These are phyloP conservation scores for Ophion slaviceki DNA, from an alignment of 2,888 invertebrate genomes.

Conservation along the genomic window DNA sequence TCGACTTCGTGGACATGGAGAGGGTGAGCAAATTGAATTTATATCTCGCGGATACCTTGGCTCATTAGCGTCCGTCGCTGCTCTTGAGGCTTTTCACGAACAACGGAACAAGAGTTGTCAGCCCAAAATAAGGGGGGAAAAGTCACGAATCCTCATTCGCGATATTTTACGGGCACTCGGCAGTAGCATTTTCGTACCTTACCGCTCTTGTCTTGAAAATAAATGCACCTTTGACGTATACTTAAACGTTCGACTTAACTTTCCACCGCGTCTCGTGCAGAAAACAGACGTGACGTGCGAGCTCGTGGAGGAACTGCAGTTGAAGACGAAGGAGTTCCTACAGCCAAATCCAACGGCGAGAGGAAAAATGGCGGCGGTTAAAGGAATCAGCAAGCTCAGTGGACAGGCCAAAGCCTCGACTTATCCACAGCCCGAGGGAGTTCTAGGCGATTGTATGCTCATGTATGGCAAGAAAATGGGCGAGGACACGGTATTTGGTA, in stretches of 20 bases:
- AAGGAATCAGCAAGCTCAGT: conserved; percentile 97
- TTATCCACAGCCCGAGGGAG: conserved; percentile 99
- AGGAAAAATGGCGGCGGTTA: conserved; percentile 97
- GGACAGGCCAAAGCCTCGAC: conserved; percentile 98
- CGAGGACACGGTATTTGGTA: conserved; percentile 96
- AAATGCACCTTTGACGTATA: background rate
- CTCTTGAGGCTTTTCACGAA: background rate
- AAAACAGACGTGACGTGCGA: conserved; percentile 99
- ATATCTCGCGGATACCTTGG: background rate
- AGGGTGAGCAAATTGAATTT: conserved; percentile 86
- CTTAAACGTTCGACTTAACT: background rate
- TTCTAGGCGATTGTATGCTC: conserved; percentile 98
- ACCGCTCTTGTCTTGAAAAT: background rate
- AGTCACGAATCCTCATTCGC: background rate
- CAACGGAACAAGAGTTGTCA: background rate
- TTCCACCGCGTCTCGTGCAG: conserved; percentile 83
- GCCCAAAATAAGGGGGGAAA: background rate
- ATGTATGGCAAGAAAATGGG: conserved; percentile 97
- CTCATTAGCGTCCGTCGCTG: background rate
- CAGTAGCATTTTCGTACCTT: too few species aligned
- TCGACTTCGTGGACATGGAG: conserved; percentile 99
- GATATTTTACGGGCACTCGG: conserved; percentile 32
- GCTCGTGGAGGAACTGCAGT: conserved; percentile 97
- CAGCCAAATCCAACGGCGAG: conserved; percentile 99
- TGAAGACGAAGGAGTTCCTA: conserved; percentile 98